These are phyloP conservation scores for Phaenicophaeus curvirostris DNA, from an alignment of 2,797 vertebrate genomes.

Conservation along the genomic window DNA sequence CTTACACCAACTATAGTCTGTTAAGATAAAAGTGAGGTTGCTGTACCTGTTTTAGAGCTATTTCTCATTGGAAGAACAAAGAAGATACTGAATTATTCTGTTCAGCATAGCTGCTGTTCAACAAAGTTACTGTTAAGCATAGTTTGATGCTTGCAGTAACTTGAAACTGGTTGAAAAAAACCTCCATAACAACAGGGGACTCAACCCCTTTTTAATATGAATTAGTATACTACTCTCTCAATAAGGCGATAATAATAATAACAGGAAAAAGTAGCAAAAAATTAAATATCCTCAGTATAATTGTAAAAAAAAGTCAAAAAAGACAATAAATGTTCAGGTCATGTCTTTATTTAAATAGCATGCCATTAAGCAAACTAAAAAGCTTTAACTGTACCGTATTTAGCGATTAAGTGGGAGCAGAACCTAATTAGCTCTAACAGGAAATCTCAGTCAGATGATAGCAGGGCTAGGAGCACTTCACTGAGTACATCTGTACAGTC, in stretches of 20 bases:
- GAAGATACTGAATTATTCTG: background rate
- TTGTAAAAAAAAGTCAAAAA: background rate
- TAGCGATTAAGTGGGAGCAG: constrained; percentile 59
- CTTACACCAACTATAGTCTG: background rate
- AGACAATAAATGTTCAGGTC: constrained; percentile 49
- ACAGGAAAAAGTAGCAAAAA: constrained; percentile 28
- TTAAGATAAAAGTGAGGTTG: background rate
- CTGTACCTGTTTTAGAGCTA: background rate
- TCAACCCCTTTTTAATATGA: background rate
- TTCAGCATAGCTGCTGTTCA: background rate
- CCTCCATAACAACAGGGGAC: background rate
- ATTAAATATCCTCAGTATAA: background rate
- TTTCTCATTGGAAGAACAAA: background rate
- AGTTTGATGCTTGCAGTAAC: background rate
- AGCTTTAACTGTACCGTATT: constrained; percentile 46
- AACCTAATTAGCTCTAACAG: constrained; percentile 55
- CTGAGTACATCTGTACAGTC: background rate
- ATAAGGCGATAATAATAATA: constrained; percentile 33
- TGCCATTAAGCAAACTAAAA: constrained; percentile 62
- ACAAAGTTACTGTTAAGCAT: background rate
- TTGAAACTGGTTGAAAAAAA: background rate
- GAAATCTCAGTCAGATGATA: constrained; percentile 33
- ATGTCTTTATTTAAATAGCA: constrained; percentile 50
- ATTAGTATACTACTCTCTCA: background rate
- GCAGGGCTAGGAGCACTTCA: constrained; percentile 33